Base-by-base conservation (phyloP, 2,888 invertebrate genomes). In the Clostera curtula region DNA sequence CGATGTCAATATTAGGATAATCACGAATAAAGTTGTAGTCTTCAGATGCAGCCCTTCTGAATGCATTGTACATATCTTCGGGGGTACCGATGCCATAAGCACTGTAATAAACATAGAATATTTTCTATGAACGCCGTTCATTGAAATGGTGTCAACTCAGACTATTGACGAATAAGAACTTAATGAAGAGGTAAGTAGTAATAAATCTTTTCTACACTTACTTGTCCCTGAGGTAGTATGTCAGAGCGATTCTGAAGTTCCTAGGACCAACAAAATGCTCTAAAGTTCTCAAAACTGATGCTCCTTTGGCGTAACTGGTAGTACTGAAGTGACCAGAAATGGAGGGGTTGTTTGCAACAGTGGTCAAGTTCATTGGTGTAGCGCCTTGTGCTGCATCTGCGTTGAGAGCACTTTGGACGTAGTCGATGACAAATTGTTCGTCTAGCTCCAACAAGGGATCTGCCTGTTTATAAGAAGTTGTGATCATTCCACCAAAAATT, bases 241-340 rank as follows among this genome's bases (percentile, higher is more conserved):
- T 74, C 22, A 92, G 55, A 2, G 88, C 87, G 19, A 57, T 61
- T 42, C 82, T 70, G 56, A 91, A 92, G 0, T 71, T 73, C 0
- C 60, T 62, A 0, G 59, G 49, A 5, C 89, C 89, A 23, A 90
- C 71, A 5, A 87, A 74, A 45, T 90, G 87, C 40, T 87, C 86
- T 38, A 91, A 56, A 90, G 90, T 92, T 29, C 87, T 86, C 12
- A 92, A 75, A 0, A 90, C 84, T 0, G 86, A 65, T 19, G 80
- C 86, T 12, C 89, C 90, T 57, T 93, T 93, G 19, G 86, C 87
- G 45, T 93, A 93, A 4, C 90, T 88, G 27, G 91, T 88, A 10
- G 70, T 73, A 49, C 89, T 88, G 54, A 93, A 93, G 66, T 89
- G 88, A 1, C 74, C 64, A 2, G 65, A 56, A 6, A 91, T 82